phyloP scores from a whole-genome alignment of 2,797 vertebrate species.

The Pseudomugil gertrudae region DNA sequence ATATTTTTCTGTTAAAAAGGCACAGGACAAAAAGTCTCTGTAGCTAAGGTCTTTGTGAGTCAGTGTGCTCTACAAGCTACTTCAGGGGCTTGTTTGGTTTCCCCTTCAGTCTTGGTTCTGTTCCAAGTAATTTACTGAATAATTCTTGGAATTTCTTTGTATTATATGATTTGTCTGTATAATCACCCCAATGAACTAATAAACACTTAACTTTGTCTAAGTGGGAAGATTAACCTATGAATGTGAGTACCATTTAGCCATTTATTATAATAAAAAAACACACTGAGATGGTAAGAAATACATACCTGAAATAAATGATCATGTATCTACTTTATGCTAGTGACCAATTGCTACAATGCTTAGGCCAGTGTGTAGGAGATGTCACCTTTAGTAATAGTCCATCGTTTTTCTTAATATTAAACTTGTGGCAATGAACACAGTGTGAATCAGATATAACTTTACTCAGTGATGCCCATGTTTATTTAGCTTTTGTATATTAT shows the following conservation, averaged over 20 bases:
- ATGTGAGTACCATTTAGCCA: too few relatives aligned
- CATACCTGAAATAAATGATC: not conserved
- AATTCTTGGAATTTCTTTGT: too few relatives aligned
- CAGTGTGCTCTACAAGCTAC: not conserved
- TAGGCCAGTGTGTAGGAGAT: constrained; percentile 58
- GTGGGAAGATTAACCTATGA: too few relatives aligned
- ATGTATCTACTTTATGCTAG: constrained; percentile 17
- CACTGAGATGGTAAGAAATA: not conserved
- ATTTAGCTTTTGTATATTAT: not conserved
- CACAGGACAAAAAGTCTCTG: not conserved
- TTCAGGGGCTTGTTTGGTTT: not conserved
- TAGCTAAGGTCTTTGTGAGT: not conserved
- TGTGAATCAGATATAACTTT: not conserved
- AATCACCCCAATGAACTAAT: not conserved
- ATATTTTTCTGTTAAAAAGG: not conserved
- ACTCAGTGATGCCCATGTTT: not conserved
- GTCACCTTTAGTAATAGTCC: constrained; percentile 48
- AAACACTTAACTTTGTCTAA: not conserved
- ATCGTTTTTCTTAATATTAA: constrained; percentile 50
- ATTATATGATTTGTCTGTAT: not conserved
- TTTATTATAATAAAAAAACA: too few relatives aligned
- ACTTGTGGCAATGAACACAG: constrained; percentile 29
- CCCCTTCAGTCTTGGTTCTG: too few relatives aligned
- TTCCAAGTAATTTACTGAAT: too few relatives aligned
- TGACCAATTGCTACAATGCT: constrained; percentile 43